These are phyloP conservation scores for Lepus timidus DNA, from an alignment of 2,113 vertebrate species.

Conservation along the genomic window DNA sequence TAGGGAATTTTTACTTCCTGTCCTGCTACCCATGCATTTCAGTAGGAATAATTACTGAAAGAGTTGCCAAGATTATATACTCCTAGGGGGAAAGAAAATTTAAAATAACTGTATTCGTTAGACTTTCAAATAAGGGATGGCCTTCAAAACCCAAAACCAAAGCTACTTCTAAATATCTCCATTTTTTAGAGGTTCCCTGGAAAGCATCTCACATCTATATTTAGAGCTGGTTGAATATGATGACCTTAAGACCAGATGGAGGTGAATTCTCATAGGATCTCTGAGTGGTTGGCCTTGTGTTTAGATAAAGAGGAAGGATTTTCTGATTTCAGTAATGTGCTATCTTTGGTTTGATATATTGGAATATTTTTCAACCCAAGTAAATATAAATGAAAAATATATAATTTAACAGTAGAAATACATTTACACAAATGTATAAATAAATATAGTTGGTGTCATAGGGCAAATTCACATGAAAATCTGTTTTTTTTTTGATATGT, in stretches of 20 bases:
- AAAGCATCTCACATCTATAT: not conserved
- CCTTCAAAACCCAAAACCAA: not conserved
- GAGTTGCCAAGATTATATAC: not conserved
- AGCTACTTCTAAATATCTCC: conserved; percentile 1
- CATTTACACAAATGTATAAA: not conserved
- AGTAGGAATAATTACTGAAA: not conserved
- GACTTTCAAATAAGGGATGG: not conserved
- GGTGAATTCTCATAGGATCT: not conserved
- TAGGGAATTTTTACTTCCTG: not conserved
- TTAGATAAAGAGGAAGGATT: conserved; percentile 15
- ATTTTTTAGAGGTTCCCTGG: not conserved
- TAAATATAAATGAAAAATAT: not conserved
- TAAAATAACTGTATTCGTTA: not conserved
- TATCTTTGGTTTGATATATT: not conserved
- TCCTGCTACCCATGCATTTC: not conserved
- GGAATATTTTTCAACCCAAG: not conserved
- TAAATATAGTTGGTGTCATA: not conserved
- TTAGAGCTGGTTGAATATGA: not conserved
- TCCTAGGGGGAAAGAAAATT: not conserved
- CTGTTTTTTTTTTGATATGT: conserved; percentile 1
- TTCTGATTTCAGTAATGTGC: conserved; percentile 23
- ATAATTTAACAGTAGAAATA: not conserved
- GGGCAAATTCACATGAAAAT: not conserved
- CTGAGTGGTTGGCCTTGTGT: not conserved
- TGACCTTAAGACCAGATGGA: not conserved